These are phyloP conservation scores for Caerostris darwini DNA, from an alignment of 1,140 invertebrate species.

Conservation along the genomic window DNA sequence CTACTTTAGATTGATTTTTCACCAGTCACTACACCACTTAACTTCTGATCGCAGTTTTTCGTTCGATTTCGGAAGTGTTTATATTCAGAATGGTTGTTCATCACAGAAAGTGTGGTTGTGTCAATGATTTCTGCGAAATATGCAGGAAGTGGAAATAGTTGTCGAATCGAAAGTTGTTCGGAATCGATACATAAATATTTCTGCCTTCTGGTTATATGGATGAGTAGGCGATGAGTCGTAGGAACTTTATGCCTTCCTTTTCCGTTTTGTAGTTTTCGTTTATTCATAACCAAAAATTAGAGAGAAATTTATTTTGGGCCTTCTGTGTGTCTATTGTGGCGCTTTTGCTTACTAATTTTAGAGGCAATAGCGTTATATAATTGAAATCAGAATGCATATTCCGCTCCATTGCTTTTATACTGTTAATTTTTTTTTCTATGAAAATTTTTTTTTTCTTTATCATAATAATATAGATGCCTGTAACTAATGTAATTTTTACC, in stretches of 20 bases:
- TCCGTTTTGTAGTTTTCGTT: neutral
- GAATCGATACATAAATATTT: neutral
- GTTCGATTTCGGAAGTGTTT: constrained; percentile 29
- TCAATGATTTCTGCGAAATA: neutral
- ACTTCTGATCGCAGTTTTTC: neutral
- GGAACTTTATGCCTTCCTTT: neutral
- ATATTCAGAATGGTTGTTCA: neutral
- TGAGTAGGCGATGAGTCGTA: neutral
- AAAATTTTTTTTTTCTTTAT: too few species aligned
- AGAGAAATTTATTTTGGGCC: neutral
- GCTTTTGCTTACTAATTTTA: too few species aligned
- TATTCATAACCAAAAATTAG: neutral
- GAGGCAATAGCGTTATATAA: too few species aligned
- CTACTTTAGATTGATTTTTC: too few species aligned
- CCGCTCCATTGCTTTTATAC: too few species aligned
- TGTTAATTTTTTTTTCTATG: too few species aligned
- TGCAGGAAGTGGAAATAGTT: constrained; percentile 1
- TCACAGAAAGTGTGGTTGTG: neutral
- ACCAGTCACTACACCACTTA: neutral
- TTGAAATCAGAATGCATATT: too few species aligned
- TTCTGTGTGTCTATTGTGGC: too few species aligned
- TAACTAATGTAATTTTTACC: too few species aligned
- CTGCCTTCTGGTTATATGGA: neutral
- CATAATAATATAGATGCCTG: too few species aligned
- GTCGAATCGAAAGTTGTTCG: constrained; percentile 10